These are phyloP conservation scores for Nasalis larvatus DNA, from an alignment of 2,113 vertebrate species.

Conservation along the genomic window DNA sequence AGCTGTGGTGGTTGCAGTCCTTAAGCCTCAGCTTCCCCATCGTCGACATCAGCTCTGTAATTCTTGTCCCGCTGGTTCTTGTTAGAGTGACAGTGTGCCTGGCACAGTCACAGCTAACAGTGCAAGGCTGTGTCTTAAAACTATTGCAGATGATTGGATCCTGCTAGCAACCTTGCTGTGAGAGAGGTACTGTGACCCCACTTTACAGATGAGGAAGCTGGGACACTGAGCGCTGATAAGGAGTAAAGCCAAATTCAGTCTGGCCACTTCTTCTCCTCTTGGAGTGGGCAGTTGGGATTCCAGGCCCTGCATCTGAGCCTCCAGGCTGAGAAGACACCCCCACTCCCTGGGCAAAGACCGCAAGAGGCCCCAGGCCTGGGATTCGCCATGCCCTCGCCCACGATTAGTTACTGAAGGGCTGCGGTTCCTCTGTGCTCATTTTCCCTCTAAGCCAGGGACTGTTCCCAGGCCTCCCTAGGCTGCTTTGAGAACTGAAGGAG, in stretches of 20 bases:
- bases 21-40: not conserved
- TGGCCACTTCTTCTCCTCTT: no score
- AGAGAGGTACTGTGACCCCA: not conserved
- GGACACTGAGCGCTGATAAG: fast-evolving
- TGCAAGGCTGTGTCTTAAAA: not conserved
- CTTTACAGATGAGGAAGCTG: not conserved
- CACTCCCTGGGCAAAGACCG: not conserved
- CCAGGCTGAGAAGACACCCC: not conserved
- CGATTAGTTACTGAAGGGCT: fast-evolving
- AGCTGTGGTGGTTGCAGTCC: fast-evolving
- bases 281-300: no score
- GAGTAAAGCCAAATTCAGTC: fast-evolving
- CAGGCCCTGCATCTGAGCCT: not conserved
- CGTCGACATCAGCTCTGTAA: fast-evolving
- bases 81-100: not conserved
- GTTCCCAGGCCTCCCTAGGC: not conserved
- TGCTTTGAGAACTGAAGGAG: not conserved
- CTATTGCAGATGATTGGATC: not conserved
- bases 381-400: fast-evolving
- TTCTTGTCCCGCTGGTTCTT: fast-evolving
- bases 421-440: fast-evolving
- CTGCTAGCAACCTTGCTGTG: not conserved
- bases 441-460: not conserved
- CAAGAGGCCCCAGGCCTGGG: no score
- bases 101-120: fast-evolving